Evolutionary conservation across 2,888 invertebrate genomes (phyloP).

Genomic region (Stratiomys singularior): DNA sequence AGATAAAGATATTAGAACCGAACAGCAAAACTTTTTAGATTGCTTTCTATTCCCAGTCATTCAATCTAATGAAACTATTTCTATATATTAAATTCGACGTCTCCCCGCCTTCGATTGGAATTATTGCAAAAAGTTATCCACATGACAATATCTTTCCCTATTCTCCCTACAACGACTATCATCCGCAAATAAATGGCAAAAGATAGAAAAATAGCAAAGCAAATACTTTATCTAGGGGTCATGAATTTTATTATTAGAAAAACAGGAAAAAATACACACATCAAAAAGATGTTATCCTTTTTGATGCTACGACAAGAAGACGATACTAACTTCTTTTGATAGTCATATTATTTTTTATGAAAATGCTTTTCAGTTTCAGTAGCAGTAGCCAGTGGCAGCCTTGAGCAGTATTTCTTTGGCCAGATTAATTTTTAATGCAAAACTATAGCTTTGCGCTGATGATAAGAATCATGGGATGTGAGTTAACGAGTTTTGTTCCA

Average conservation of each 20-base stretch:
- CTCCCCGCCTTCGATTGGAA: background rate
- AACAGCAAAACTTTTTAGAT: background rate
- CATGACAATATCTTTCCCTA: background rate
- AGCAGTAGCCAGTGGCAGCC: no score
- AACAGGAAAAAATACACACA: background rate
- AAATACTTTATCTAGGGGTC: background rate
- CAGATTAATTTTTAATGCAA: background rate
- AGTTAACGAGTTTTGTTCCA: background rate
- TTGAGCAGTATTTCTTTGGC: background rate
- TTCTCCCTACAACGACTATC: background rate
- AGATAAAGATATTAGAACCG: background rate
- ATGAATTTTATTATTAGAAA: constrained; percentile 8
- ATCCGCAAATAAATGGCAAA: background rate
- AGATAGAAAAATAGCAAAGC: background rate
- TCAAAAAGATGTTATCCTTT: background rate
- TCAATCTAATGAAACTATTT: no score
- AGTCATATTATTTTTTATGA: background rate
- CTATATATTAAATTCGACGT: background rate
- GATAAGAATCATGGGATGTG: background rate
- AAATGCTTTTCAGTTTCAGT: background rate
- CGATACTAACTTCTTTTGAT: background rate
- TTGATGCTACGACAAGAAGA: background rate
- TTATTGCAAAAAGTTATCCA: constrained; percentile 10
- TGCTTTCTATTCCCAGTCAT: background rate
- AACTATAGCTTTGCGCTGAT: background rate